A percentile compares a stretch with the other conserved stretches of the same genome.
Conservation (phyloP, 2,113 vertebrate species). For the Bubo scandiacus region DNA sequence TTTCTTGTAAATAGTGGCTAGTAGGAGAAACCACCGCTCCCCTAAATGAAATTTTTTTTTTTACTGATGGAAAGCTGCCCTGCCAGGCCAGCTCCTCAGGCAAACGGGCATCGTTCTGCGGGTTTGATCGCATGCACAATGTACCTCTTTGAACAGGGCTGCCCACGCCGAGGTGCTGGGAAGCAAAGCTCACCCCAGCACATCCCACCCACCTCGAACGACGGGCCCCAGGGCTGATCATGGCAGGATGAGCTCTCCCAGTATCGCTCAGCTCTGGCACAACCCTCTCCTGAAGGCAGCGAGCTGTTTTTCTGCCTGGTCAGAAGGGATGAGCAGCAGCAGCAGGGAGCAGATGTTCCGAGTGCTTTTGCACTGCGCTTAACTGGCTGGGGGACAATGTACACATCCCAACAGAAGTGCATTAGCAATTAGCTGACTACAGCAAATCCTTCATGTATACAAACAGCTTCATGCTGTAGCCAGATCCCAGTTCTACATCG, state of each 20-base stretch:
- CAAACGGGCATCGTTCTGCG: no score
- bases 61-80: neutral
- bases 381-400: neutral
- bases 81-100: neutral
- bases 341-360: neutral
- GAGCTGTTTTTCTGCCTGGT: neutral
- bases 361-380: neutral
- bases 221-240: rapidly evolving
- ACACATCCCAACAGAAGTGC: neutral
- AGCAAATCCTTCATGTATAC: neutral
- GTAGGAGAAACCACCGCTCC: neutral
- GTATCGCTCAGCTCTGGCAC: rapidly evolving
- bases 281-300: neutral
- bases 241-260: neutral
- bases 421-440: neutral
- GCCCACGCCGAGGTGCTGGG: rapidly evolving
- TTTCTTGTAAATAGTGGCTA: neutral
- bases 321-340: neutral
- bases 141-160: rapidly evolving
- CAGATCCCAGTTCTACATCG: neutral
- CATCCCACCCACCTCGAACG: rapidly evolving
- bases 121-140: rapidly evolving
- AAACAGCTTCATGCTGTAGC: neutral
- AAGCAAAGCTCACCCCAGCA: neutral
- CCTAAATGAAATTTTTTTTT: neutral